phyloP scores from a whole-genome alignment of 1,140 invertebrate species.

The Rhopalosiphum padi region DNA sequence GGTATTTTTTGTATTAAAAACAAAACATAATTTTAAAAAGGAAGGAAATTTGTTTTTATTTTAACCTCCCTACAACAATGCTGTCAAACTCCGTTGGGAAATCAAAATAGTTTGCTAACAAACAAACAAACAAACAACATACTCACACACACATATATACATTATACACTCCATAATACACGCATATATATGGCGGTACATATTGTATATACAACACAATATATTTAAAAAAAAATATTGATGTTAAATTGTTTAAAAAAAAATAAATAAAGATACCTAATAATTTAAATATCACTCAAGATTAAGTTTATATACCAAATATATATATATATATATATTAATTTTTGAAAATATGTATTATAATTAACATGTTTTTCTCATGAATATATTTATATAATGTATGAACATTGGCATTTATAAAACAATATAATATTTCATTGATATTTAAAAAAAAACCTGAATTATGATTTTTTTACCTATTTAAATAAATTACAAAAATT shows the following conservation, averaged over 20 bases:
- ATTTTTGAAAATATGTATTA: background rate
- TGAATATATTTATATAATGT: background rate
- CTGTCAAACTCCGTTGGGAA: background rate
- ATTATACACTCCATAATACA: background rate
- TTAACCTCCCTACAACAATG: background rate
- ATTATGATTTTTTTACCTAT: too few relatives aligned
- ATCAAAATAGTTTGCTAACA: conserved; percentile 13
- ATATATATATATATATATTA: background rate
- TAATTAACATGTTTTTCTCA: background rate
- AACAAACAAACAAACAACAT: background rate
- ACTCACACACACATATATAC: background rate
- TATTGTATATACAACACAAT: background rate
- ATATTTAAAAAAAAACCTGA: too few relatives aligned
- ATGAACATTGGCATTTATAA: background rate
- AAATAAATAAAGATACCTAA: background rate
- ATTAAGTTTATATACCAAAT: background rate
- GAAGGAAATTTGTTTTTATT: background rate
- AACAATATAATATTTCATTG: too few relatives aligned
- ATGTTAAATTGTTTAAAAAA: background rate
- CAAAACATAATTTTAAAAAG: conserved; percentile 31
- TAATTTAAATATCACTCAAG: background rate
- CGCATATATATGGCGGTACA: background rate
- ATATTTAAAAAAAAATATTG: background rate
- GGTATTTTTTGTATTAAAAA: background rate
- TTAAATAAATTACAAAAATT: too few relatives aligned